Evolutionary conservation across 2,888 invertebrate species (phyloP), one percentile per base, ranked within the genome.

Genomic region (Morpho helenor): DNA sequence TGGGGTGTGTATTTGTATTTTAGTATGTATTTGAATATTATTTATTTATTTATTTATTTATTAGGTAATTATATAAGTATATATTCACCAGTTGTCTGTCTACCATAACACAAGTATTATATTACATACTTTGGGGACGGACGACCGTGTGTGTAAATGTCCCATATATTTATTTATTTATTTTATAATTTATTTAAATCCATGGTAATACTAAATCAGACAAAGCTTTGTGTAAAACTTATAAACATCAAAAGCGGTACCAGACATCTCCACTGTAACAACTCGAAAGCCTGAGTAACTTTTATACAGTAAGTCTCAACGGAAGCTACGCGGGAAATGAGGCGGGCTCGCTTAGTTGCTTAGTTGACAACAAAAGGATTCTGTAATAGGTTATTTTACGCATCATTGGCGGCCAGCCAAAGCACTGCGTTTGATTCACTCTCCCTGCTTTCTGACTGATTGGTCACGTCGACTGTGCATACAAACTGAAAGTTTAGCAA

Each of bases 321-420:
- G 49, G 57, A 59, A 57, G 53, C 56, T 52, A 56, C 50, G 63
- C 59, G 65, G 62, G 64, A 68, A 69, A 69, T 66, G 70, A 70
- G 63, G 65, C 66, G 63, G 60, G 60, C 56, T 10, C 58, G 60
- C 67, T 63, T 66, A 68, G 71, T 73, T 76, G 61, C 66, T 64
- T 66, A 68, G 71, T 73, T 76, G 72, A 72, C 75, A 75, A 79
- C 75, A 82, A 80, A 81, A 80, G 76, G 72, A 68, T 66, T 59
- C 60, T 67, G 68, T 75, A 80, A 80, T 79, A 77, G 79, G 78
- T 82, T 76, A 82, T 86, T 84, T 81, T 69, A 68, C 72, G 73
- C 74, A 68, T 68, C 68, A 70, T 70, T 74, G 75, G 73, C 69
- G 63, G 59, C 64, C 65, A 67, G 70, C 72, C 72, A 81, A 79